Evolutionary conservation across 2,888 invertebrate genomes (phyloP).

Genomic region (Epiperipatus broadwayi): DNA sequence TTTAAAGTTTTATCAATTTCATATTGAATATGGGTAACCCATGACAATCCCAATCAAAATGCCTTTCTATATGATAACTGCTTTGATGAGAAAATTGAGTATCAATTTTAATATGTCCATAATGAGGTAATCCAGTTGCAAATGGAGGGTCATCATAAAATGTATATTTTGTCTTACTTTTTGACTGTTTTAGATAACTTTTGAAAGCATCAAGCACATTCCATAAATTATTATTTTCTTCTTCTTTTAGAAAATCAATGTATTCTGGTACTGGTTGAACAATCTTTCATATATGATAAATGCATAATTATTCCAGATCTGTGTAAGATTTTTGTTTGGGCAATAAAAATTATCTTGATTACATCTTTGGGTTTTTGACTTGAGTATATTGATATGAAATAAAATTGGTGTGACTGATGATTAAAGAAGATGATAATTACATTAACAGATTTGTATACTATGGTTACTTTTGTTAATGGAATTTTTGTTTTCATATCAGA

Average conservation of each 20-base stretch:
- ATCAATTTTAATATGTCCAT: conserved; percentile 94
- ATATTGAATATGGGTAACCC: conserved; percentile 88
- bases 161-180: conserved; percentile 68
- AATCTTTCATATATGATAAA: too few relatives aligned
- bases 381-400: too few relatives aligned
- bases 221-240: conserved; percentile 68
- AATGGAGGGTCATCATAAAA: conserved; percentile 99
- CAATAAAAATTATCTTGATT: too few relatives aligned
- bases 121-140: conserved; percentile 96
- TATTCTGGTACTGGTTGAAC: conserved; percentile 54
- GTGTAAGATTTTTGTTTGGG: too few relatives aligned
- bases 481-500: too few relatives aligned
- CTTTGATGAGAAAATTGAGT: conserved; percentile 85
- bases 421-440: too few relatives aligned
- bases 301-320: too few relatives aligned
- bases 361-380: too few relatives aligned
- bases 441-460: too few relatives aligned
- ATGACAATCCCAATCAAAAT: conserved; percentile 99
- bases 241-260: conserved; percentile 72
- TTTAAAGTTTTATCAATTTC: too few relatives aligned
- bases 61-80: conserved; percentile 60
- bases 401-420: too few relatives aligned
- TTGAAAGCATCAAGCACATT: conserved; percentile 68
- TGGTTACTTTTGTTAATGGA: too few relatives aligned
- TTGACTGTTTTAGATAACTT: conserved; percentile 67